Base-by-base conservation (phyloP, 1,140 invertebrate species). In the Philotrypesis tridentata region DNA sequence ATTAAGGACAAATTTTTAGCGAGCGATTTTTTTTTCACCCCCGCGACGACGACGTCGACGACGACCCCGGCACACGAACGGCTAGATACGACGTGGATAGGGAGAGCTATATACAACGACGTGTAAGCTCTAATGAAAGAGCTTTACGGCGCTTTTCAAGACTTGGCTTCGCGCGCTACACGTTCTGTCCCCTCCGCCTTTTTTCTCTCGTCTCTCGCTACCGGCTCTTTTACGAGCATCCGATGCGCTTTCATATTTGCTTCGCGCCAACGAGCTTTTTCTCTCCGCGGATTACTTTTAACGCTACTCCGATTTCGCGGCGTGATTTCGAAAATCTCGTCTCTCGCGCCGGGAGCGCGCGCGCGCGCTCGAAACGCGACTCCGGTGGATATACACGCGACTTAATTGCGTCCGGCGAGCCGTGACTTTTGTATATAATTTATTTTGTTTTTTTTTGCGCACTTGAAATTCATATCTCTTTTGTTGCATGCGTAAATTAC, bases 101-200 rank as follows among this genome's bases (percentile, higher is more conserved):
- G 7, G 23, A 2, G 27, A 55, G n/a, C n/a, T 29, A 31, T 60
- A 72, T n/a, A n/a, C n/a, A n/a, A n/a, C 11, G 40, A n/a, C 33
- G 23, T 73, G 23, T 65, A 65, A 65, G 14, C 31, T 80, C 70
- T 73, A 79, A 79, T 79, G 37, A 79, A 70, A 79, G 68, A 60
- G 31, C 43, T 79, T 71, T 79, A 79, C n/a, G 31, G 43, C 27
- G 14, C 17, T 31, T 48, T 70, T 55, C 25, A 27, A 14, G 11
- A 3, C 63, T 48, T 9, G 17, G 11, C 43, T 48, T 68, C 27
- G 29, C 6, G 7, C 37, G 25, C 7, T 43, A n/a, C 9, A 40
- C 8, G 12, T 40, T 21, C 14, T 55, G n/a, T 55, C 21, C 48
- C 48, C 12, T 48, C 43, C 48, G 33, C 17, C 25, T 8, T 12